Conservation (phyloP, 1,140 invertebrate genomes). For the Arctopsyche grandis region DNA sequence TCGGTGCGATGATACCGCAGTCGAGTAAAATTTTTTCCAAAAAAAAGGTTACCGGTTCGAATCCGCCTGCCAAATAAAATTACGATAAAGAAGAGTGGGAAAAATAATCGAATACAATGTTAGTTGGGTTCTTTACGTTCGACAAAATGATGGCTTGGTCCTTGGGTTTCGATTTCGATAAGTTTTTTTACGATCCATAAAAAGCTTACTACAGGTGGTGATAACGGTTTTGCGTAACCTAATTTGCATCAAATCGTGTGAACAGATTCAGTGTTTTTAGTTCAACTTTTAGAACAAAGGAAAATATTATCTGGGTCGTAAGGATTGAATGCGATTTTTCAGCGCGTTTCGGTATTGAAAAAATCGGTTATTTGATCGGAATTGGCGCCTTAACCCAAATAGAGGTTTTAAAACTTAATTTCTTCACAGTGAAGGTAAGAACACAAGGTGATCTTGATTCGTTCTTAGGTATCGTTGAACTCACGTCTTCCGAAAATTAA, state of each 20-base stretch:
- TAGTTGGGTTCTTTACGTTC: background rate
- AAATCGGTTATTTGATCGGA: background rate
- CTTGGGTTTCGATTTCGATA: conserved; percentile 9
- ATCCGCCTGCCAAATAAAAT: conserved; percentile 5
- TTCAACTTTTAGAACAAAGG: no score
- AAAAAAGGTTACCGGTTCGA: conserved; percentile 4
- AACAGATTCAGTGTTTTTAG: background rate
- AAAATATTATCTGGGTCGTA: no score
- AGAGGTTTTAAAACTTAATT: conserved; percentile 8
- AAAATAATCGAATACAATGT: background rate
- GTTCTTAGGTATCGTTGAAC: conserved; percentile 20
- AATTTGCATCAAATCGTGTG: conserved; percentile 1
- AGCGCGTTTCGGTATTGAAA: no score
- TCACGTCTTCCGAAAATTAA: conserved; percentile 20
- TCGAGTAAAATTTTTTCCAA: conserved; percentile 1
- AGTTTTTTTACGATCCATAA: background rate
- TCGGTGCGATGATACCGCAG: conserved; percentile 18
- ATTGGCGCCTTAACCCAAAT: conserved; percentile 25
- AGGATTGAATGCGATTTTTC: no score
- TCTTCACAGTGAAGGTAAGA: background rate
- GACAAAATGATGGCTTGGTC: background rate
- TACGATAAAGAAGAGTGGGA: background rate
- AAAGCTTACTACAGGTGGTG: no score
- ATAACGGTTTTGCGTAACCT: background rate
- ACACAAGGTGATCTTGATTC: conserved; percentile 22